Conservation (phyloP, 2,888 invertebrate genomes). For the Tuta absoluta region DNA sequence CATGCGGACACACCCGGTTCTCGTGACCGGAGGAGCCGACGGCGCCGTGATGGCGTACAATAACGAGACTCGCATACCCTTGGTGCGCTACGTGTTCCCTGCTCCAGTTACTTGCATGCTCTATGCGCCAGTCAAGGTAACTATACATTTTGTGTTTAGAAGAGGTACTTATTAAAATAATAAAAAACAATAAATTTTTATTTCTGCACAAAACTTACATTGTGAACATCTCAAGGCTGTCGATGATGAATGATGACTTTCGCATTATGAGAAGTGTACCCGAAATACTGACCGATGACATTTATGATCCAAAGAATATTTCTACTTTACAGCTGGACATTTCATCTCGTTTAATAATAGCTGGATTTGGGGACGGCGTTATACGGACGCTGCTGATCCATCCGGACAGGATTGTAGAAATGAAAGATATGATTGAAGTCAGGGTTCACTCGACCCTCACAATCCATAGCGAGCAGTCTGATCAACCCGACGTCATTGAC, state of each 20-base stretch:
- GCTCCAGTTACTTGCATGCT: conserved; percentile 80
- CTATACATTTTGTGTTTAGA: conserved; percentile 33
- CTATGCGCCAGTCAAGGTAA: conserved; percentile 87
- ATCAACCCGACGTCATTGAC: conserved; percentile 59
- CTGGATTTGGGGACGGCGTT: conserved; percentile 87
- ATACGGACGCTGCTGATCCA: conserved; percentile 78
- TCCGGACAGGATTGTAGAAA: conserved; percentile 55
- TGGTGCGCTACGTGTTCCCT: conserved; percentile 81
- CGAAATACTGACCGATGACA: too few species aligned
- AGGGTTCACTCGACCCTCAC: conserved; percentile 63
- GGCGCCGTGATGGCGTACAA: conserved; percentile 88
- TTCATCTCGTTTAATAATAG: conserved; percentile 83
- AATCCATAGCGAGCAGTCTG: conserved; percentile 65
- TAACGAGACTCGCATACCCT: conserved; percentile 80
- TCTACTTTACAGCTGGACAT: conserved; percentile 75
- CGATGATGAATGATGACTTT: too few species aligned
- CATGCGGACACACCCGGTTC: conserved; percentile 85
- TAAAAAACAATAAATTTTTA: too few species aligned
- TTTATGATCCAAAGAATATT: neutral
- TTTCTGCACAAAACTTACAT: too few species aligned
- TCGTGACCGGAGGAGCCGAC: conserved; percentile 87
- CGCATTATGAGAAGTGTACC: too few species aligned
- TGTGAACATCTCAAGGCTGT: too few species aligned
- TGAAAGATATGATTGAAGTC: conserved; percentile 51
- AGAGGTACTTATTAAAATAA: neutral